Conservation (phyloP, 2,888 invertebrate genomes). For the Corbicula japonica region DNA sequence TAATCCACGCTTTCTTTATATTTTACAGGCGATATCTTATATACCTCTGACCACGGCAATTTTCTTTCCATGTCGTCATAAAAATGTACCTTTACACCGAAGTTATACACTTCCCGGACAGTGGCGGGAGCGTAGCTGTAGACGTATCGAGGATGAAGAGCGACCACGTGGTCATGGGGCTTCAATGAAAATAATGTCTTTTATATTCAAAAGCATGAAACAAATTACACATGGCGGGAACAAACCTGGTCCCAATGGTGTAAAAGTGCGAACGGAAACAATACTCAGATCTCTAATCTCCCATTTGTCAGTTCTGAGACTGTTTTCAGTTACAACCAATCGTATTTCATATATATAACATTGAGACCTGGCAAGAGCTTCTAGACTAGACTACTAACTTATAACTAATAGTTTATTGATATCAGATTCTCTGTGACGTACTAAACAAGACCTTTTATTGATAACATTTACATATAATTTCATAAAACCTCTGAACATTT, state of each 20-base stretch:
- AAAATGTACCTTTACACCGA: conserved; percentile 39
- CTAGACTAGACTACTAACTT: too few relatives aligned
- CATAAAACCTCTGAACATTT: too few relatives aligned
- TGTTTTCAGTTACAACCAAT: neutral
- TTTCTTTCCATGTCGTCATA: conserved; percentile 31
- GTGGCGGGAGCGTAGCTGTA: conserved; percentile 48
- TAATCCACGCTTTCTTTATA: conserved; percentile 32
- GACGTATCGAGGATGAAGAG: conserved; percentile 47
- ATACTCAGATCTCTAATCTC: neutral
- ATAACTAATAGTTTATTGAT: too few relatives aligned
- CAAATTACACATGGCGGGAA: neutral
- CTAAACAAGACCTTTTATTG: too few relatives aligned
- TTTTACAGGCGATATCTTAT: conserved; percentile 29
- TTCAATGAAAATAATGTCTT: conserved; percentile 6
- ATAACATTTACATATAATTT: too few relatives aligned
- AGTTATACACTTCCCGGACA: conserved; percentile 25
- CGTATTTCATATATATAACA: neutral
- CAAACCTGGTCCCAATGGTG: neutral
- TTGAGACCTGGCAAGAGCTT: neutral
- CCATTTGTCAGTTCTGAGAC: neutral
- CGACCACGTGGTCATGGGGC: conserved; percentile 51
- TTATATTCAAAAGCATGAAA: neutral
- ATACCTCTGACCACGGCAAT: conserved; percentile 32
- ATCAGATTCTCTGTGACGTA: too few relatives aligned
- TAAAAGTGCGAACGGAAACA: neutral